These are phyloP conservation scores for Tenthredo mesomela DNA, from an alignment of 2,888 invertebrate species.

Conservation along the genomic window DNA sequence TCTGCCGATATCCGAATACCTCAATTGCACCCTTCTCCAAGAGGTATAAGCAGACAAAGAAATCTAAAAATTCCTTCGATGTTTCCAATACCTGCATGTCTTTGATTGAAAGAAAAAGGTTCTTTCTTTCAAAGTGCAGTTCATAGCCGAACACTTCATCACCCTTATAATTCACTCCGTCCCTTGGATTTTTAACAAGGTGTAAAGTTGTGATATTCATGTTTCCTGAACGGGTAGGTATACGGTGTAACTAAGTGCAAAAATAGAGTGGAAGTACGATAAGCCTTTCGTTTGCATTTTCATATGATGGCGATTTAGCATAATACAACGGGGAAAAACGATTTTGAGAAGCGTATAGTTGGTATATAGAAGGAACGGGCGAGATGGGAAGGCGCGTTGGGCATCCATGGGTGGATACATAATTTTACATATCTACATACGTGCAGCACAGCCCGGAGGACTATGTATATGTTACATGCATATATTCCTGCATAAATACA, in stretches of 20 bases:
- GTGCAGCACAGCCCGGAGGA: conserved; percentile 55
- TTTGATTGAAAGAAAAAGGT: neutral
- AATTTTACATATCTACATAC: conserved; percentile 64
- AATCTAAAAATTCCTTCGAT: neutral
- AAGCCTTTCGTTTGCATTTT: conserved; percentile 37
- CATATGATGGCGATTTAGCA: conserved; percentile 23
- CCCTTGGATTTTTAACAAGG: neutral
- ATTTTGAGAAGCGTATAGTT: conserved; percentile 57
- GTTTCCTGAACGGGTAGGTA: neutral
- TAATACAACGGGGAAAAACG: conserved; percentile 27
- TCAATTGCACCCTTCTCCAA: conserved; percentile 17
- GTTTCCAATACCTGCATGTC: neutral
- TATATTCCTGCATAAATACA: conserved; percentile 75
- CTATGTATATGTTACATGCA: conserved; percentile 62
- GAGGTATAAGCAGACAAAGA: neutral
- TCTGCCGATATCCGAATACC: neutral
- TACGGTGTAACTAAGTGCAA: neutral
- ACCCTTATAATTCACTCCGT: neutral
- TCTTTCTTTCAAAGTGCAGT: neutral
- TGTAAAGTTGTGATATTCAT: neutral
- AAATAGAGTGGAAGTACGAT: neutral
- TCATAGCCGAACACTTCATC: neutral
- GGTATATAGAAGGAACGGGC: conserved; percentile 49
- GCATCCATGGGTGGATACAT: conserved; percentile 56
- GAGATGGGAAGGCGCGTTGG: conserved; percentile 34